Evolutionary conservation across 2,888 invertebrate genomes (phyloP).

Genomic region (Cheilosia vernalis): DNA sequence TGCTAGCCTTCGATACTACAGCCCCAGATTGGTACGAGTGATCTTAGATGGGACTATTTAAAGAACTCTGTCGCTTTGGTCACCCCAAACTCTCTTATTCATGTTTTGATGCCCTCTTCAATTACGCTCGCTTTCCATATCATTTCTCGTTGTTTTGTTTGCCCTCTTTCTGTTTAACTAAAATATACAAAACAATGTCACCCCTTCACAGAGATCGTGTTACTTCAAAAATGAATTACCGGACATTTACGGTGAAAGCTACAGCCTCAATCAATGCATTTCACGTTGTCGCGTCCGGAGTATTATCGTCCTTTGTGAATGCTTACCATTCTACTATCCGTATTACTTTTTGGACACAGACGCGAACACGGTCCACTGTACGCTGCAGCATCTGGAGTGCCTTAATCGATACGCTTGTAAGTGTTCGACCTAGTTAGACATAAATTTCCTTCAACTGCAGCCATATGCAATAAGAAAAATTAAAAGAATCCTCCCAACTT

Average conservation of each 20-base stretch:
- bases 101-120: too few species aligned
- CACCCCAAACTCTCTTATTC: too few species aligned
- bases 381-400: conserved; percentile 82
- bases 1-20: conserved; percentile 64
- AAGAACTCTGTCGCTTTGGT: too few species aligned
- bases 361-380: conserved; percentile 77
- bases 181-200: neutral
- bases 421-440: conserved; percentile 66
- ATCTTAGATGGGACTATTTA: too few species aligned
- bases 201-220: conserved; percentile 84
- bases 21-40: conserved; percentile 50
- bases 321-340: conserved; percentile 84
- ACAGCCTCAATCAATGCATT: conserved; percentile 86
- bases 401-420: conserved; percentile 85
- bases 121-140: too few species aligned
- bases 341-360: conserved; percentile 65
- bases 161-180: too few species aligned
- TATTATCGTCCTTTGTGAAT: conserved; percentile 85
- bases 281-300: conserved; percentile 85
- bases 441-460: conserved; percentile 32
- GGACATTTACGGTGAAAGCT: conserved; percentile 81
- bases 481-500: neutral
- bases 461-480: conserved; percentile 36
- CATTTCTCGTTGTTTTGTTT: too few species aligned
- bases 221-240: conserved; percentile 84